Conservation (phyloP, 2,888 invertebrate species). For the Formica aserva region DNA sequence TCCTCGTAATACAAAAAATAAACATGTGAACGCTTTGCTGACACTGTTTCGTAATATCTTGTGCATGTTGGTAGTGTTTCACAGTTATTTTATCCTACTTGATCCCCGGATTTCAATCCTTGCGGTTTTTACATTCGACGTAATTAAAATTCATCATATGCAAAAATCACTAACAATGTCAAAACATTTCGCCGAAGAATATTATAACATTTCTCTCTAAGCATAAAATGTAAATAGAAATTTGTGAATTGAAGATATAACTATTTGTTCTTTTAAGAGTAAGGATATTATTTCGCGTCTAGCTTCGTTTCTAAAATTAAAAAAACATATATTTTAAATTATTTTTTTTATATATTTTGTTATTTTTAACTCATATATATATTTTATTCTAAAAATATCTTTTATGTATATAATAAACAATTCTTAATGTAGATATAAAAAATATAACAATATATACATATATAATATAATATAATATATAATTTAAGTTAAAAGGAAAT, state of each 20-base stretch:
- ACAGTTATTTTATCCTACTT: constrained; percentile 1
- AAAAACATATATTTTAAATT: not conserved
- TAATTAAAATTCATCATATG: constrained; percentile 10
- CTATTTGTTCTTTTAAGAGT: not conserved
- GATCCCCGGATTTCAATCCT: not conserved
- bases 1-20: not conserved
- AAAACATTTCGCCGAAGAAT: not conserved
- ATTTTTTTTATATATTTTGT: not conserved
- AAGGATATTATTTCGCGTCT: not conserved
- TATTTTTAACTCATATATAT: not conserved
- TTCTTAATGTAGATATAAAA: too few relatives aligned
- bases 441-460: too few relatives aligned
- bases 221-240: not conserved
- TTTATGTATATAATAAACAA: not conserved
- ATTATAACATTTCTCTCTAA: not conserved
- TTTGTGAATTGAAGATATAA: not conserved
- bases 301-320: not conserved
- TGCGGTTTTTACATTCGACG: not conserved
- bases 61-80: not conserved
- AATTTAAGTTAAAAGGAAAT: not conserved
- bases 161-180: not conserved
- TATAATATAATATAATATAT: too few relatives aligned
- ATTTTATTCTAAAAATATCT: not conserved
- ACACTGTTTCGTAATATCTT: not conserved
- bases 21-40: not conserved